Evolutionary conservation across 2,797 vertebrate species (phyloP), one percentile per base, ranked within the genome.

Genomic region (Prionace glauca): DNA sequence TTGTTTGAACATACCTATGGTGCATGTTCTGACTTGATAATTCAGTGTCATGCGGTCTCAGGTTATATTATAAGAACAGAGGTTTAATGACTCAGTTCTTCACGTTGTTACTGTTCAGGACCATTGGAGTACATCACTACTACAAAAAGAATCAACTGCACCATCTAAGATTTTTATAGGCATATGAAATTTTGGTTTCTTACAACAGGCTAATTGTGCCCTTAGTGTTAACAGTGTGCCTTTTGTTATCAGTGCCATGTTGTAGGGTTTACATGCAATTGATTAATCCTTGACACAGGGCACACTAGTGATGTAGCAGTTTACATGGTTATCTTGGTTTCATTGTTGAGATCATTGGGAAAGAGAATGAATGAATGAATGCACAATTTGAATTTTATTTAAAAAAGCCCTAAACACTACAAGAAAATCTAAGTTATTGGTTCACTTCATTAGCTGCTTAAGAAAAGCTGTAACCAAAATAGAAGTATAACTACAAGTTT

Each of bases 171-270:
- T 60, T 65, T 88, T 69, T 92, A 92, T 77, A 69, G 93, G 72
- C 72, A 26, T 71, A 45, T 94, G 24, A 41, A 94, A 71, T 7
- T 29, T 32, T 60, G 74, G 77, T 77, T 74, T 77, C 71, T 77
- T 45, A 96, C 96, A 97, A 97, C 97, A 96, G 97, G 97, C 97
- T 97, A 97, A 97, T 97, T 97, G 97, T 98, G 97, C 97, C 98
- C 98, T 98, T 98, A 97, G 97, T 98, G 98, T 98, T 98, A 98
- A 98, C 97, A 97, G 98, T 98, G 98, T 98, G 98, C 98, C 98
- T 98, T 98, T 98, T 98, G 98, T 98, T 98, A 97, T 96, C 96
- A 97, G 98, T 98, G 97, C 97, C 98, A 96, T 96, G 96, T 97
- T 96, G 96, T 97, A 96, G 96, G 97, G 95, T 95, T 95, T 87